A percentile compares a stretch with the other conserved stretches of the same genome.
Evolutionary conservation across 2,113 vertebrate genomes (phyloP).

Genomic region (Eretmochelys imbricata): DNA sequence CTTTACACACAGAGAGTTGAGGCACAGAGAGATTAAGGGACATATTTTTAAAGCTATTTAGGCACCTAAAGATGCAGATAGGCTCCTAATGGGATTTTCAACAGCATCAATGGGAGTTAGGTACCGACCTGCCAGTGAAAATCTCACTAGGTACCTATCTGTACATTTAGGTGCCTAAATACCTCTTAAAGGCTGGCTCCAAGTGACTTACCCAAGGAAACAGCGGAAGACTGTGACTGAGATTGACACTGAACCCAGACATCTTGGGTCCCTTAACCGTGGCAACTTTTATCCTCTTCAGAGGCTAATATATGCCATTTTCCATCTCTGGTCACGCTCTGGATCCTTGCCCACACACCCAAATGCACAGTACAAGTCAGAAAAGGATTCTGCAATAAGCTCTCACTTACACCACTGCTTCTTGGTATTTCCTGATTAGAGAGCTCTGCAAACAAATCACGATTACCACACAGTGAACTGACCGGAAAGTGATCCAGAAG

Average conservation of each 20-base stretch:
- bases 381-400: not conserved
- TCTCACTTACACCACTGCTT: not conserved
- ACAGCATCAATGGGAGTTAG: not conserved
- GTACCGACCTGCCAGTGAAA: not conserved
- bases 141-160: not conserved
- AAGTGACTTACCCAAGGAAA: not conserved
- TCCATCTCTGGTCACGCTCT: not conserved
- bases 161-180: not conserved
- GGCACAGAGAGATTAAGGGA: not conserved
- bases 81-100: not conserved
- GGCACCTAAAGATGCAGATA: not conserved
- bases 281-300: fast-evolving
- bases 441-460: not conserved
- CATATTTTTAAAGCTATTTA: not conserved
- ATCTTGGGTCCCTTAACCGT: not conserved
- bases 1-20: not conserved
- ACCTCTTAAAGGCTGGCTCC: not conserved
- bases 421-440: not conserved
- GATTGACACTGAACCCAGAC: not conserved
- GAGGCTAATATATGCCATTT: not conserved
- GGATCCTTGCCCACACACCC: not conserved
- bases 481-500: not conserved
- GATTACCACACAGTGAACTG: not conserved
- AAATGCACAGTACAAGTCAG: not conserved
- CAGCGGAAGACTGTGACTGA: not conserved